Evolutionary conservation across 2,888 invertebrate species (phyloP), one percentile per base, ranked within the genome.

Genomic region (Agriopis marginaria): DNA sequence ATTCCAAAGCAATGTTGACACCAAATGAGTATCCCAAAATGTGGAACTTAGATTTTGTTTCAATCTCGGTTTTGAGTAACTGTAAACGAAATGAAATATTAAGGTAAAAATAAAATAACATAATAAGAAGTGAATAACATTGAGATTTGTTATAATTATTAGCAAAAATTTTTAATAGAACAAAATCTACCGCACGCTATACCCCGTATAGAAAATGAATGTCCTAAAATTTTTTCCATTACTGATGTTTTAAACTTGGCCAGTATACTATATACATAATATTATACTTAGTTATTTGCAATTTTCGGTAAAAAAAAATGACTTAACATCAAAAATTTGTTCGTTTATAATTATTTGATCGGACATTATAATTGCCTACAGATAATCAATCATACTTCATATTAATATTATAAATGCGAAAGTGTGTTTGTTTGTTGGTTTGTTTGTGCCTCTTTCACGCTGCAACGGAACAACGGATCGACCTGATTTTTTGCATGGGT

Each of bases 11-110:
- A 17, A 89, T 74, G 54, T 87, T 88, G 0, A 85, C 85, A 45
- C 87, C 87, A 70, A 87, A 87, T 4, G 87, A 87, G 75, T 87
- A 87, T 0, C 86, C 87, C 62, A 87, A 71, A 6, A 88, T 73
- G 51, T 84, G 80, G 68, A 87, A 87, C 61, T 79, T 84, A 3
- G 82, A 78, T 66, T 79, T 80, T 0, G 32, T n/a, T 55, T 78
- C 75, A 39, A 84, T 77, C 54, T 78, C 80, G 7, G 73, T 79
- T 70, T 77, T 78, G 69, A 86, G 78, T 65, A 77, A 9, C 68
- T 68, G 64, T 17, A 63, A 59, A 40, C 14, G 49, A n/a, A 64
- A 12, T 47, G 4, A 47, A 47, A 47, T 0, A 47, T 10, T 45
- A 45, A 45, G 10, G 12, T 45, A 3, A 5, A 1, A 32, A 32